Conservation (phyloP, 2,888 invertebrate genomes). For the Oscheius sp. region DNA sequence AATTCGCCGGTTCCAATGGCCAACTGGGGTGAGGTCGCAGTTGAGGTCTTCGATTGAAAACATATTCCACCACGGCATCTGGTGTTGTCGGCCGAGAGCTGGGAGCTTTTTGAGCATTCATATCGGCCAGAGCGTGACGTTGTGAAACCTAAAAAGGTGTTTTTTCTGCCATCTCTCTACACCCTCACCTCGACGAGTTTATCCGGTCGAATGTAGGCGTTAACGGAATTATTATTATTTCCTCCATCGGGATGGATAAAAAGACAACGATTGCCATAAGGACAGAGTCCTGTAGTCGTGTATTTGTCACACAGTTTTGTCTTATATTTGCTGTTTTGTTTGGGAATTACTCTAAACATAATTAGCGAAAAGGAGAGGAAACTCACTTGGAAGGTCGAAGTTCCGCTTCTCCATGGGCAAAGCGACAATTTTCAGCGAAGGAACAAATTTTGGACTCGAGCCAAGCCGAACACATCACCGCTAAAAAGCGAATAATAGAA, state of each 20-base stretch:
- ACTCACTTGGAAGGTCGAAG: slow-evolving; percentile 59
- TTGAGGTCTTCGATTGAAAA: slow-evolving; percentile 8
- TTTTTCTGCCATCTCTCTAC: background rate
- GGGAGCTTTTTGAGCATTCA: slow-evolving; percentile 6
- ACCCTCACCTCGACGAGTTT: slow-evolving; percentile 47
- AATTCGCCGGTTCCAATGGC: slow-evolving; percentile 51
- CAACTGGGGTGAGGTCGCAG: slow-evolving; percentile 52
- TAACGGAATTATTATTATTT: no score
- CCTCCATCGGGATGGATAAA: slow-evolving; percentile 65
- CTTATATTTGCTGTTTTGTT: slow-evolving; percentile 66
- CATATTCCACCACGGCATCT: background rate
- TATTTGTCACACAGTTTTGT: slow-evolving; percentile 70
- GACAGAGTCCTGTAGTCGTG: slow-evolving; percentile 68
- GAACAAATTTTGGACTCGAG: slow-evolving; percentile 60
- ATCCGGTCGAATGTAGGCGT: slow-evolving; percentile 57
- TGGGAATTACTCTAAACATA: slow-evolving; percentile 45
- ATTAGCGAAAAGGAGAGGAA: background rate
- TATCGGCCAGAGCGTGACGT: slow-evolving; percentile 50
- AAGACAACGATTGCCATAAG: slow-evolving; percentile 66
- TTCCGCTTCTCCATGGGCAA: slow-evolving; percentile 67
- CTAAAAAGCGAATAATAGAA: no score
- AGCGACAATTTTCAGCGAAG: slow-evolving; percentile 66
- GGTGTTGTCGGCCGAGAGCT: slow-evolving; percentile 10
- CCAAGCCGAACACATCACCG: slow-evolving; percentile 69
- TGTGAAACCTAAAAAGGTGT: slow-evolving; percentile 40